These are phyloP conservation scores for Carassius auratus DNA, from an alignment of 2,113 vertebrate species.

Conservation along the genomic window DNA sequence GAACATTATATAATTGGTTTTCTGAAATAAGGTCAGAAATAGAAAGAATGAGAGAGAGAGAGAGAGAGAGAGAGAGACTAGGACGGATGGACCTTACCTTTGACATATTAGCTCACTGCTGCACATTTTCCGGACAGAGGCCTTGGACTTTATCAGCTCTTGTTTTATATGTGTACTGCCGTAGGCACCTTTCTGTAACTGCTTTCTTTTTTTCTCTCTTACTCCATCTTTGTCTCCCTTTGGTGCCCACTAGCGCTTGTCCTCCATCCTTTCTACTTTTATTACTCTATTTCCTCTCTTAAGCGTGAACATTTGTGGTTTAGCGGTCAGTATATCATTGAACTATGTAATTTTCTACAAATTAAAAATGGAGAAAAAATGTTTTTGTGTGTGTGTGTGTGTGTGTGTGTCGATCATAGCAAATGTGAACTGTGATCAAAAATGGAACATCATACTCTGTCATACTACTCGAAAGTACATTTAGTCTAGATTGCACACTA, in stretches of 20 bases:
- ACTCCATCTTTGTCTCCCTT: not conserved
- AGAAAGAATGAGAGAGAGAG: not conserved
- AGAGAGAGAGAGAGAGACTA: not conserved
- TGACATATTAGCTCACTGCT: slow-evolving; percentile 31
- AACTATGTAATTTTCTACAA: not conserved
- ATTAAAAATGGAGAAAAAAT: not conserved
- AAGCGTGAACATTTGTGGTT: not conserved
- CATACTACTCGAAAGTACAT: not conserved
- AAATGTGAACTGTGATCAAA: not conserved
- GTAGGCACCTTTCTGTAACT: slow-evolving; percentile 13
- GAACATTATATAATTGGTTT: slow-evolving; percentile 31
- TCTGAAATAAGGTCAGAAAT: not conserved
- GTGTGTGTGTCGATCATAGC: not conserved
- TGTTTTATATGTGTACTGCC: slow-evolving; percentile 33
- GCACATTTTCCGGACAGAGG: slow-evolving; percentile 3
- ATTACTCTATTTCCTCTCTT: not conserved
- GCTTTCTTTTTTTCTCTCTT: not conserved
- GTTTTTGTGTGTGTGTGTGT: not conserved
- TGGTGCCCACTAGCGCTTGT: not conserved
- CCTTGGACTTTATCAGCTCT: not conserved
- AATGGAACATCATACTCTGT: not conserved
- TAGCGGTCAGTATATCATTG: not conserved
- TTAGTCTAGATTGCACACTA: not conserved
- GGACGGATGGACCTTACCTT: not conserved
- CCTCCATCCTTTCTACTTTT: not conserved